phyloP scores from a whole-genome alignment of 2,888 invertebrate species.

The Neocrepidodera transversa region DNA sequence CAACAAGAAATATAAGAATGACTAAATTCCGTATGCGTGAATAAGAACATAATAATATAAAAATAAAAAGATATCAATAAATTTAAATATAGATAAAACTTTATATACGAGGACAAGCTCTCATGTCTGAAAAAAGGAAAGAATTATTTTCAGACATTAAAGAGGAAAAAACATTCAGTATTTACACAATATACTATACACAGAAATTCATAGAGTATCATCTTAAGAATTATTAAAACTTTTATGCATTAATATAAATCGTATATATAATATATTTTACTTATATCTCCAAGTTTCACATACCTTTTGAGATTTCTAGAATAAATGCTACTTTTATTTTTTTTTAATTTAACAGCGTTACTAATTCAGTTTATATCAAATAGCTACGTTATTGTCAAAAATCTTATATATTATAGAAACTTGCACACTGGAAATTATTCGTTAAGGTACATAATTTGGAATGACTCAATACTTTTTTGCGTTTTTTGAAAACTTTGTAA shows the following conservation, averaged over 20 bases:
- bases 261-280: constrained; percentile 54
- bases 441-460: constrained; percentile 61
- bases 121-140: constrained; percentile 36
- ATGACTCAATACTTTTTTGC: constrained; percentile 49
- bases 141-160: constrained; percentile 34
- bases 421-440: constrained; percentile 59
- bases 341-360: constrained; percentile 57
- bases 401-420: constrained; percentile 55
- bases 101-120: constrained; percentile 26
- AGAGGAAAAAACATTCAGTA: constrained; percentile 52
- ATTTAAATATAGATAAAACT: constrained; percentile 36
- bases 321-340: constrained; percentile 61
- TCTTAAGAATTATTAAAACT: constrained; percentile 56
- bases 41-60: constrained; percentile 40
- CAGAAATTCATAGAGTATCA: constrained; percentile 56
- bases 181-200: constrained; percentile 57
- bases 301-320: constrained; percentile 55
- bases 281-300: constrained; percentile 56
- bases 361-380: constrained; percentile 60
- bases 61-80: constrained; percentile 40
- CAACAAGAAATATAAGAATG: constrained; percentile 49
- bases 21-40: constrained; percentile 36
- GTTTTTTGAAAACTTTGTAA: constrained; percentile 19
- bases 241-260: constrained; percentile 57
- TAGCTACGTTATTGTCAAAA: constrained; percentile 62